phyloP scores from a whole-genome alignment of 2,113 vertebrate genomes.

The Stercorarius parasiticus region DNA sequence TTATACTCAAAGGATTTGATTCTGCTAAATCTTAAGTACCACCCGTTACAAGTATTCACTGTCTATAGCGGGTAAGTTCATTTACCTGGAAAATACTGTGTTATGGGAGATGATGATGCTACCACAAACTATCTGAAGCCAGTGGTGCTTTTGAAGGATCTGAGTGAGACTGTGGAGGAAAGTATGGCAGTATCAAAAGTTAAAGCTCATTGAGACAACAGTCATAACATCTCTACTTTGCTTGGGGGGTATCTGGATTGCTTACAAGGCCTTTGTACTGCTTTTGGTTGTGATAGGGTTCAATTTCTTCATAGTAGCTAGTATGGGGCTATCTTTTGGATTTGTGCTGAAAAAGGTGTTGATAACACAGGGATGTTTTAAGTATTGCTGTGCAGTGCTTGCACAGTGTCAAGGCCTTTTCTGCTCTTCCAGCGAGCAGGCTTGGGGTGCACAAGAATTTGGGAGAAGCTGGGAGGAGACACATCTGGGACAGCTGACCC shows the following conservation, averaged over 20 bases:
- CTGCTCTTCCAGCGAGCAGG: not conserved
- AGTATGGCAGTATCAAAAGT: not conserved
- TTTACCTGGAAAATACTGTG: not conserved
- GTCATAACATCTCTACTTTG: not conserved
- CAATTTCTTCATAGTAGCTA: not conserved
- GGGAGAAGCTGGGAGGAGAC: not conserved
- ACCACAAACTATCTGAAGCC: not conserved
- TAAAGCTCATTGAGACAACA: not conserved
- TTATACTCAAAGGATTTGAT: not conserved
- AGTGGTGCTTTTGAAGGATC: not conserved
- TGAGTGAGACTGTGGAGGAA: not conserved
- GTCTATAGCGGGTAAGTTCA: not conserved
- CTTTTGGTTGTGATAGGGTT: not conserved
- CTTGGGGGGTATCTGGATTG: accelerated
- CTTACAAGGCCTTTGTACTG: not conserved
- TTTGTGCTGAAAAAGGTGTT: not conserved
- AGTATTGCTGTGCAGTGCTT: not conserved
- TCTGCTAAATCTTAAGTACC: not conserved
- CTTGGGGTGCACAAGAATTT: not conserved
- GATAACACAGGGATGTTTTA: not conserved
- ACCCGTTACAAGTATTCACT: not conserved
- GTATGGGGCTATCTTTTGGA: not conserved
- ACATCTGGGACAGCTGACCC: not conserved
- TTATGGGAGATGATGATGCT: not conserved
- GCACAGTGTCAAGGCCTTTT: not conserved